Evolutionary conservation across 2,797 vertebrate genomes (phyloP).

Genomic region (Agapornis canus): DNA sequence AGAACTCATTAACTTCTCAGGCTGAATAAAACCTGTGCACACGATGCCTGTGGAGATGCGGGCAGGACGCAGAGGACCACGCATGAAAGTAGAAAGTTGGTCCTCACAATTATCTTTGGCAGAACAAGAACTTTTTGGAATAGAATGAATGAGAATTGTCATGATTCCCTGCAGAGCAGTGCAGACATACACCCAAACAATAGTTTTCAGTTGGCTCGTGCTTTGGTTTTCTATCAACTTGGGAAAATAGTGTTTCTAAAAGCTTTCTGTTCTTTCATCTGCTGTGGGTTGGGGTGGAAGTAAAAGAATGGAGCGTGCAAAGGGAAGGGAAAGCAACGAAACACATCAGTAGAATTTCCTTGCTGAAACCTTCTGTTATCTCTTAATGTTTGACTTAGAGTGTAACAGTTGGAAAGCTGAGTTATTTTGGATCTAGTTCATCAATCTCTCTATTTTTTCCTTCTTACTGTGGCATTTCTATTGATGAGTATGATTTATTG

Average conservation of each 20-base stretch:
- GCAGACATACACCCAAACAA: slow-evolving; percentile 34
- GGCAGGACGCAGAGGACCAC: neutral
- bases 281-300: neutral
- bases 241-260: neutral
- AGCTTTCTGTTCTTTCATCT: neutral
- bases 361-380: neutral
- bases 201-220: slow-evolving; percentile 1
- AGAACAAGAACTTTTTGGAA: neutral
- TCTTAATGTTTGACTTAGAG: neutral
- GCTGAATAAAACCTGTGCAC: neutral
- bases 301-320: neutral
- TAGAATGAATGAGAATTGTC: neutral
- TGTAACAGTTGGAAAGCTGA: neutral
- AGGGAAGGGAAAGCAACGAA: neutral
- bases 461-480: neutral
- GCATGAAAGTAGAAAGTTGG: neutral
- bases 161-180: neutral
- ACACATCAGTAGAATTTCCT: neutral
- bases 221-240: slow-evolving; percentile 13
- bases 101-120: neutral
- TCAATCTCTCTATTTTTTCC: neutral
- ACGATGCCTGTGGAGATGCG: neutral
- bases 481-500: neutral
- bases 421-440: neutral
- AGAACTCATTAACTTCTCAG: slow-evolving; percentile 18